Base-by-base conservation (phyloP, 92 coral and sea anemone genomes). In the Bergia puertoricense region DNA sequence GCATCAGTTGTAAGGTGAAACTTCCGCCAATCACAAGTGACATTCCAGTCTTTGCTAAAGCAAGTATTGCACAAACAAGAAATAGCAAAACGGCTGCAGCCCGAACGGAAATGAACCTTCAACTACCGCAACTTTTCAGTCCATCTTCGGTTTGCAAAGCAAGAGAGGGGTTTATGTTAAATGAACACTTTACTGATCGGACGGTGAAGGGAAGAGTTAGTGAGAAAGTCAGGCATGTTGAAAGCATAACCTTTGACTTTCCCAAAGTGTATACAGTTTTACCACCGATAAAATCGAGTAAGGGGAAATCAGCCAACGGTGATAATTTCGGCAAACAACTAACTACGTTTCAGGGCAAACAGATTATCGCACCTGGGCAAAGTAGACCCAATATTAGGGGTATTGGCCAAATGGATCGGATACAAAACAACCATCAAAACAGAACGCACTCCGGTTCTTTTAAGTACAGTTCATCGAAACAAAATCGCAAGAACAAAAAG, bases 181-280 rank as follows among this genome's bases (percentile, higher is more conserved):
- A 84, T 84, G 78, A 74, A 48, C 87, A 84, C 20, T 83, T 68
- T 7, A 20, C 37, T 2, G 10, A 50, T 51, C 83, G n/a, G 65
- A 14, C 79, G 66, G 8, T 20, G 23, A 66, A 30, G 23, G 69
- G 30, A 20, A 59, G 54, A 2, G 50, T 46, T n/a, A 6, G 86
- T 16, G 79, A 20, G 0, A 78, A n/a, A 16, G 30, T 30, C 30
- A 74, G 40, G 22, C 89, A 86, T 13, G 77, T 90, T 7, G 93
- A 85, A 40, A 78, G 57, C 44, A 7, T 41, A 23, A 82, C 93
- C 13, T 39, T 89, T 51, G 65, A 86, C 18, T 89, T 92, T 41
- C 95, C 95, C 2, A 91, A 90, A 45, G 94, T 88, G 16, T 94
- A 94, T 85, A 89, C 89, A 6, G 95, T 94, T 2, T 72, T 94